Conservation (phyloP, 2,113 vertebrate genomes). For the Cyanoderma ruficeps region DNA sequence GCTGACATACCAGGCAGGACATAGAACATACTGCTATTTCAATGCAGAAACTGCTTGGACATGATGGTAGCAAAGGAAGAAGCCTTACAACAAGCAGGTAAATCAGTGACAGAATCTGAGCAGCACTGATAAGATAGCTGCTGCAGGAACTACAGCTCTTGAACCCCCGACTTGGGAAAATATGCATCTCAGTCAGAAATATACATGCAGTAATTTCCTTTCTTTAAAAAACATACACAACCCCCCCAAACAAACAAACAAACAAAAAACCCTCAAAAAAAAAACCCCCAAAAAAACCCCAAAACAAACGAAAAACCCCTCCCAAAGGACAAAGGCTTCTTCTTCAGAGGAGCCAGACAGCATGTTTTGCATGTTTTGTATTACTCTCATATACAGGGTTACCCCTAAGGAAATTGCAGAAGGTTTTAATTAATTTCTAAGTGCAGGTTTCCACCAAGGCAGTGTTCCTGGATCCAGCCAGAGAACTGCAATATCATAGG, state of each 20-base stretch:
- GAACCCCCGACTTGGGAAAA: neutral
- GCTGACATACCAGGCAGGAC: neutral
- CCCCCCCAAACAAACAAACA: no score
- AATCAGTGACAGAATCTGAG: conserved; percentile 1
- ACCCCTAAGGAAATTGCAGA: neutral
- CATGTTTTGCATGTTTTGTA: neutral
- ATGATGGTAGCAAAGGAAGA: neutral
- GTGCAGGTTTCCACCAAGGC: neutral
- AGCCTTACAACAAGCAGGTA: neutral
- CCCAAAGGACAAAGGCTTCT: neutral
- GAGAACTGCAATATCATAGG: neutral
- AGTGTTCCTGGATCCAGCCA: neutral
- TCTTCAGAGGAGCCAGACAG: neutral
- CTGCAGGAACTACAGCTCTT: neutral
- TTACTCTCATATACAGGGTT: neutral
- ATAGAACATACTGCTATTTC: neutral
- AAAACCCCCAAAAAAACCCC: no score
- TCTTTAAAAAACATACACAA: neutral
- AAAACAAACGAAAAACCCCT: no score
- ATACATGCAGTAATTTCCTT: neutral
- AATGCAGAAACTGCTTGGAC: neutral
- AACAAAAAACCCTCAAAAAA: no score
- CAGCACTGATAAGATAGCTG: neutral
- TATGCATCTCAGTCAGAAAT: neutral
- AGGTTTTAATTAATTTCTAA: neutral